phyloP scores from a whole-genome alignment of 2,888 invertebrate species.

The Abrostola triplasia region DNA sequence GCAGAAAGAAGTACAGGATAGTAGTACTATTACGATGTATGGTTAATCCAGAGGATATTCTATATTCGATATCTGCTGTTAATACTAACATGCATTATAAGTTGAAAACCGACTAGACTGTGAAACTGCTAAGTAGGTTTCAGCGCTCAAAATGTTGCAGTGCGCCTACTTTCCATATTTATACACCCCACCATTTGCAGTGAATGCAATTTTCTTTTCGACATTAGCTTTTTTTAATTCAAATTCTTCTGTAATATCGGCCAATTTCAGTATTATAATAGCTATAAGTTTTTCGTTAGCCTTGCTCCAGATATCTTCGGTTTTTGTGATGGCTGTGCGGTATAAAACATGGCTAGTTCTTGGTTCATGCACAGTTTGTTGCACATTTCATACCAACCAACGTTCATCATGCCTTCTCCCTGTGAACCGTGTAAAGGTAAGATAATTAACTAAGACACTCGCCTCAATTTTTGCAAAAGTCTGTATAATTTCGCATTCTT shows the following conservation, averaged over 20 bases:
- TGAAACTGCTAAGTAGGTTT: background rate
- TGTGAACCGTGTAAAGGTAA: slow-evolving; percentile 89
- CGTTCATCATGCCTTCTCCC: slow-evolving; percentile 85
- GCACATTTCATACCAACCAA: slow-evolving; percentile 47
- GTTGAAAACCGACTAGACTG: no score
- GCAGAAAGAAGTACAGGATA: no score
- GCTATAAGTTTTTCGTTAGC: slow-evolving; percentile 67
- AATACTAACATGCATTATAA: no score
- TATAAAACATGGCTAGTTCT: slow-evolving; percentile 70
- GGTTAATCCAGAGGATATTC: no score
- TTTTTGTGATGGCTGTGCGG: slow-evolving; percentile 69
- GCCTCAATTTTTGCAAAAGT: background rate
- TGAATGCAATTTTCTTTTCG: background rate
- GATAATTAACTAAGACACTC: slow-evolving; percentile 18
- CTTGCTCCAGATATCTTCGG: slow-evolving; percentile 72
- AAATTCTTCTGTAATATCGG: slow-evolving; percentile 37
- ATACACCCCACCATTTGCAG: background rate
- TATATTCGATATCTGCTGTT: no score
- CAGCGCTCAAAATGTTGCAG: background rate
- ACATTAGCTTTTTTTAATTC: slow-evolving; percentile 13
- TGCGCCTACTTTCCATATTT: background rate
- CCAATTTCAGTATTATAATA: slow-evolving; percentile 54
- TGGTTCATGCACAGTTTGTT: slow-evolving; percentile 61
- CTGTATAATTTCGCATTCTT: background rate
- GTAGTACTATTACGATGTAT: no score